Evolutionary conservation across 2,888 invertebrate species (phyloP), one percentile per base, ranked within the genome.

Genomic region (Callyntrura guangdongensis): DNA sequence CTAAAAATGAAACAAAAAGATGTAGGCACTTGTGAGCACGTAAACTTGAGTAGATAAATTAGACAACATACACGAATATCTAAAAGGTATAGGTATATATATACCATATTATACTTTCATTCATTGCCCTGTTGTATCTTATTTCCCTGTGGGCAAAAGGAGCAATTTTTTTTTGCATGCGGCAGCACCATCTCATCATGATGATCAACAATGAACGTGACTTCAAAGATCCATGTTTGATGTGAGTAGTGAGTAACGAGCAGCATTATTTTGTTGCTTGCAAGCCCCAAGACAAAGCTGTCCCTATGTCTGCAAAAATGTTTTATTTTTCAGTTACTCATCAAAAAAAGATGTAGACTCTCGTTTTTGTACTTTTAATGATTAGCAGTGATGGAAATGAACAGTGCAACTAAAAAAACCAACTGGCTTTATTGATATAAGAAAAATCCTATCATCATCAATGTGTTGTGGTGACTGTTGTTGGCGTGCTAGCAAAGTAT

Each of bases 31-130:
- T 79, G 67, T 67, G 67, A 79, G 81, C 82, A 88, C 72, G 82
- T 82, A 88, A 88, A 88, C 88, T 88, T 88, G 81, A 88, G 82
- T 88, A 88, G 88, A 82, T 88, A 88, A 88, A 88, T 88, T 88
- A n/a, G n/a, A n/a, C n/a, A n/a, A n/a, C n/a, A n/a, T n/a, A n/a
- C n/a, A n/a, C n/a, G n/a, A n/a, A n/a, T n/a, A n/a, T n/a, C n/a
- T n/a, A n/a, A n/a, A n/a, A n/a, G n/a, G n/a, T n/a, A n/a, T n/a
- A n/a, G n/a, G n/a, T n/a, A n/a, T n/a, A n/a, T n/a, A 61, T 25
- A 88, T 81, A 36, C 36, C 36, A n/a, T 36, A 36, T n/a, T 6
- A 36, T 36, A 88, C 88, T 88, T 88, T 88, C 82, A 88, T 82
- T 88, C 82, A 88, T 81, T 88, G 49, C 3, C 6, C 36, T 36